A percentile compares a stretch with the other conserved stretches of the same genome.
These are phyloP conservation scores for Apantesis nais DNA, from an alignment of 2,888 invertebrate genomes.

Conservation along the genomic window DNA sequence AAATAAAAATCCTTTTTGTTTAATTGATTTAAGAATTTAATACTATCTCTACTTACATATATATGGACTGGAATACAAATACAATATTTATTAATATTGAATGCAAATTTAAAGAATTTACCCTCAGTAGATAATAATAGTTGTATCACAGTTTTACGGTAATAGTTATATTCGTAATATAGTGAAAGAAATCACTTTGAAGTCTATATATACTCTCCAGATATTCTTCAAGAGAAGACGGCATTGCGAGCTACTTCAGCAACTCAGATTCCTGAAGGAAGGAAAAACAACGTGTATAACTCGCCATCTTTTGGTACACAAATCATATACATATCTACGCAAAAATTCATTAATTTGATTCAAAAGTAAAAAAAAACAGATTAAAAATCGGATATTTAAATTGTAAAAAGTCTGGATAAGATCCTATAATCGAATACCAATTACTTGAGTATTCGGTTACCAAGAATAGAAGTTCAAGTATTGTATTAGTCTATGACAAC, in stretches of 20 bases:
- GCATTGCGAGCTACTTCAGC: background rate
- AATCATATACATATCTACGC: background rate
- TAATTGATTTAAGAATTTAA: background rate
- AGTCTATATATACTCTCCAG: background rate
- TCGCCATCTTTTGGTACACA: background rate
- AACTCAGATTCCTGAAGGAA: background rate
- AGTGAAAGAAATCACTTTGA: background rate
- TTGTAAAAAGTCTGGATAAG: background rate
- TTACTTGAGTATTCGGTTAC: no score
- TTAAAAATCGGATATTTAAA: background rate
- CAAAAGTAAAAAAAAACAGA: background rate
- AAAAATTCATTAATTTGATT: background rate
- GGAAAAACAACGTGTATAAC: background rate
- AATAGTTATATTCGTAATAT: background rate
- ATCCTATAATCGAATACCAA: background rate
- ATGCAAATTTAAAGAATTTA: background rate
- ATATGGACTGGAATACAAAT: no score
- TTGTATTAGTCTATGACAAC: no score
- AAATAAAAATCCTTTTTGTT: background rate
- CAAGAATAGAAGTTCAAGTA: no score
- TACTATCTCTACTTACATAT: no score
- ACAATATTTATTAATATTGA: no score
- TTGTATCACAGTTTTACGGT: background rate
- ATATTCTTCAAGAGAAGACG: background rate
- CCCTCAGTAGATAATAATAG: background rate